Base-by-base conservation (phyloP, 2,797 vertebrate species). In the Sebastes trivittatus region DNA sequence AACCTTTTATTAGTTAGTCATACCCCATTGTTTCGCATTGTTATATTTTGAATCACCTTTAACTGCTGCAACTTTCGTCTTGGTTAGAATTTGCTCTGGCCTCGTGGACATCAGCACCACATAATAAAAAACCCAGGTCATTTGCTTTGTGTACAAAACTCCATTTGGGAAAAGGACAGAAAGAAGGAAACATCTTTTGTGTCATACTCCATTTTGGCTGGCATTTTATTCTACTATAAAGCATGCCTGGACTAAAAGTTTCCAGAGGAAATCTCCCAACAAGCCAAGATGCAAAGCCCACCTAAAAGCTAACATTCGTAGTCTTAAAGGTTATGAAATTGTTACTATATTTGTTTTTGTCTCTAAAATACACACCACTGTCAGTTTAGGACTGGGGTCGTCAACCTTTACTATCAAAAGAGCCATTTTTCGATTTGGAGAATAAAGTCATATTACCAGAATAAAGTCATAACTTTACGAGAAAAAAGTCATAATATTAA, bases 41-140 rank as follows among this genome's bases (percentile, higher is more conserved):
- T 30, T 20, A 54, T 54, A 56, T 74, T 78, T 42, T 92, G 95
- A 97, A 95, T 96, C 96, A 96, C 95, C 97, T 97, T 97, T 95
- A 92, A 95, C 91, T 95, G 92, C 89, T 96, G 92, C 87, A 69
- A 85, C 84, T 72, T 93, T 62, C 62, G 69, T 72, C 58, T 77
- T 81, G 73, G 74, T 70, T 80, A 82, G 90, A 94, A 93, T 95
- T 94, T 95, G 88, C 93, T 93, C 72, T 93, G 92, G 89, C 72
- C 80, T 84, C 84, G 67, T 42, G 20, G 32, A 72, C 49, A 71
- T 66, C 11, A 75, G 34, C 23, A 75, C 29, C 68, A 34, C 25
- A 77, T 10, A 7, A 70, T 54, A 61, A 54, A 46, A 60, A 73
- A 58, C 13, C 56, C 46, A 72, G 14, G 42, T 63, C 11, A 58